These are phyloP conservation scores for Aphidius ervi DNA, from an alignment of 1,140 invertebrate species.

Conservation along the genomic window DNA sequence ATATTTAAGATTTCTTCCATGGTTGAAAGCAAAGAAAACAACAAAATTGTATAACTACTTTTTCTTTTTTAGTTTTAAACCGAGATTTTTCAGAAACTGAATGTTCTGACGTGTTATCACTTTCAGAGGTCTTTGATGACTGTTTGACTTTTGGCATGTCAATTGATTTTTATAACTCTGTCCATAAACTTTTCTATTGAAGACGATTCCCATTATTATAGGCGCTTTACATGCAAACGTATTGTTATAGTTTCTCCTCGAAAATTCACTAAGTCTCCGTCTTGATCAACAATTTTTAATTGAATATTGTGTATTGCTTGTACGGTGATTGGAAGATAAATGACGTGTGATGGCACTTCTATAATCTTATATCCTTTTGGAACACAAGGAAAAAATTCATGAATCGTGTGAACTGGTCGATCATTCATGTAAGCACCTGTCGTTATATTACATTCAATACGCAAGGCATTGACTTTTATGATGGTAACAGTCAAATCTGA, in stretches of 20 bases:
- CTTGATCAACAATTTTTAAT: constrained; percentile 4
- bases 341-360: not conserved
- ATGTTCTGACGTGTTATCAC: constrained; percentile 8
- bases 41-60: not conserved
- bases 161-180: not conserved
- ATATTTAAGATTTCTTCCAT: constrained; percentile 26
- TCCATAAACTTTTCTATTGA: not conserved
- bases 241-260: not conserved
- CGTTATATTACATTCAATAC: not conserved
- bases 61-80: constrained; percentile 1
- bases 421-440: not conserved
- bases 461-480: not conserved
- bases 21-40: constrained; percentile 4
- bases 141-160: not conserved
- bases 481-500: no score
- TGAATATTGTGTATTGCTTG: not conserved
- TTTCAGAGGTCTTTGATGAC: not conserved
- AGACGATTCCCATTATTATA: constrained; percentile 1
- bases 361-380: constrained; percentile 5
- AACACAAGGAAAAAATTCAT: constrained; percentile 1
- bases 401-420: not conserved
- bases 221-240: not conserved
- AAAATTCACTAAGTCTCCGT: not conserved
- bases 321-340: not conserved
- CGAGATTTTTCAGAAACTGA: not conserved